Evolutionary conservation across 2,888 invertebrate species (phyloP), one percentile per base, ranked within the genome.

Genomic region (Chirona hameri): DNA sequence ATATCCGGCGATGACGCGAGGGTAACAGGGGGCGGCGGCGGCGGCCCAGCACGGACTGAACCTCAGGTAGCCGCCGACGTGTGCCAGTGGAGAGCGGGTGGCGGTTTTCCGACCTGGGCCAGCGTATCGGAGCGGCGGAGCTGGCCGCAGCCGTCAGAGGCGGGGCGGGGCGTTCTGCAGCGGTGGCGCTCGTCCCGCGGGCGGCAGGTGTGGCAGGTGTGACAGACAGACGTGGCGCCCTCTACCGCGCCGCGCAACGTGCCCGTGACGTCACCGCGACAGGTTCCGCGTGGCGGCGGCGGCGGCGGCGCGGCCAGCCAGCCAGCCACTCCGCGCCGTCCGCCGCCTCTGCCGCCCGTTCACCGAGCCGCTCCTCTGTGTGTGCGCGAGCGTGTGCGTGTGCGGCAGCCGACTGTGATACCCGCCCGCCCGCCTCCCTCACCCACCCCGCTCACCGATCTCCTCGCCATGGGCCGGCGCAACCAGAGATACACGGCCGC

Each of bases 241-340:
- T 18, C 76, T 76, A 39, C 76, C 27, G n/a, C 69, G 29, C 29
- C 14, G 69, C 29, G 29, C 69, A 7, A 69, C 29, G 69, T 39
- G 76, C 27, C 12, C 39, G 39, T 76, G 76, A 76, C 76, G 76
- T 76, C 76, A 76, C 21, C 29, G 39, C 18, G 29, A 18, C 76
- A 39, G 76, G 76, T 76, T 76, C 76, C 76, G 39, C 76, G 76
- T 76, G 76, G 76, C 76, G n/a, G 69, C n/a, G n/a, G 69, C 69
- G 60, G 60, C 69, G 69, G 69, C 69, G 69, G 29, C 29, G 65
- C 72, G 72, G 72, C 31, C 9, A 7, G 48, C 9, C 48, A 7
- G 72, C 72, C 31, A 0, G 76, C 39, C 76, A 29, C 39, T 3
- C 39, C 15, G 7, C 39, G 31, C 76, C 39, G 39, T 39, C 76